phyloP scores from a whole-genome alignment of 2,888 invertebrate genomes.

The Drosophila stalkeri region DNA sequence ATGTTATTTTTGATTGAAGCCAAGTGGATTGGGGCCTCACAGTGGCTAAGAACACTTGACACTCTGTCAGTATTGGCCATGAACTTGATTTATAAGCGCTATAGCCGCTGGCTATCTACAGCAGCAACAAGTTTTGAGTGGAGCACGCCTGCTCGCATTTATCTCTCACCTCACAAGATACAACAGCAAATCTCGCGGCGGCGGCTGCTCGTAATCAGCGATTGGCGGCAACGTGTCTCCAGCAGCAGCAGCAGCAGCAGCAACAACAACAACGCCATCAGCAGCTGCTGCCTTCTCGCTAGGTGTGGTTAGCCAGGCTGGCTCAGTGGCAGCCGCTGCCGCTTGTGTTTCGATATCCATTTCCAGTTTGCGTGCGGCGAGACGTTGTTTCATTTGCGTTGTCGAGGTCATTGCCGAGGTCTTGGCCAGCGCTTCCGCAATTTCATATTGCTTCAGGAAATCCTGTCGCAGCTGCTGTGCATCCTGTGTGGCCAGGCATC shows the following conservation, averaged over 20 bases:
- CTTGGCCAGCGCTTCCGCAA: conserved; percentile 87
- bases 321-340: conserved; percentile 11
- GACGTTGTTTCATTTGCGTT: conserved; percentile 86
- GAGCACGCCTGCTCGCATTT: conserved; percentile 50
- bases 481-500: conserved; percentile 52
- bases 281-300: conserved; percentile 32
- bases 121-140: conserved; percentile 56
- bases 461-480: conserved; percentile 69
- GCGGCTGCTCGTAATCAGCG: conserved; percentile 86
- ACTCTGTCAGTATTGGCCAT: conserved; percentile 61
- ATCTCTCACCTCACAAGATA: conserved; percentile 88
- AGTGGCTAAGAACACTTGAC: conserved; percentile 73
- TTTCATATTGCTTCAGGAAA: conserved; percentile 85
- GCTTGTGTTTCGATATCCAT: conserved; percentile 83
- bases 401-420: conserved; percentile 87
- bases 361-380: conserved; percentile 87
- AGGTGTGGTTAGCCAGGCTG: conserved; percentile 46
- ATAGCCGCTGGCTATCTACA: conserved; percentile 47
- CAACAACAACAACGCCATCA: conserved; percentile 14
- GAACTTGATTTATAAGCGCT: conserved; percentile 75
- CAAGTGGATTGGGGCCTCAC: conserved; percentile 47
- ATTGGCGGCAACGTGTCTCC: conserved; percentile 69
- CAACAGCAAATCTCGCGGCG: conserved; percentile 87
- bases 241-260: conserved; percentile 57
- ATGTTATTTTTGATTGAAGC: conserved; percentile 38